Evolutionary conservation across 2,888 invertebrate genomes (phyloP).

Genomic region (Eristalis arbustorum): DNA sequence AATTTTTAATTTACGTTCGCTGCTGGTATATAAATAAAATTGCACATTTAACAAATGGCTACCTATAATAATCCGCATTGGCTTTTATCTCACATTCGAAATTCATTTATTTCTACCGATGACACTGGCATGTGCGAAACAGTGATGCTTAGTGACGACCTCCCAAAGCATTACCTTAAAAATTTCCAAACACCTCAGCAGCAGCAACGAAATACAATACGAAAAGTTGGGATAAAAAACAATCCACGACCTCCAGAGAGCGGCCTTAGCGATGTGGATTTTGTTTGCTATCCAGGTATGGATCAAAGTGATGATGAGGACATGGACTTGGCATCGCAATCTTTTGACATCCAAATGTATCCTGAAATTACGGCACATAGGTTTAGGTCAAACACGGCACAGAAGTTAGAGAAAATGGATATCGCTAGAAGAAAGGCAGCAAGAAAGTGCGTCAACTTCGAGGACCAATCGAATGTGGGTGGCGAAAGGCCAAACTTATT

Average conservation of each 20-base stretch:
- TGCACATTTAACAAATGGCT: slow-evolving; percentile 85
- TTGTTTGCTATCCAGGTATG: slow-evolving; percentile 88
- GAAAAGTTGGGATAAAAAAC: slow-evolving; percentile 42
- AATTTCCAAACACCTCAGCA: slow-evolving; percentile 78
- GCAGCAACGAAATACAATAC: slow-evolving; percentile 45
- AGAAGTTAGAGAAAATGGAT: slow-evolving; percentile 93
- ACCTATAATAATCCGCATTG: slow-evolving; percentile 96
- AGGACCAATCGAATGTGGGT: slow-evolving; percentile 72
- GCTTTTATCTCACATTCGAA: slow-evolving; percentile 94
- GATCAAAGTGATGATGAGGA: slow-evolving; percentile 91
- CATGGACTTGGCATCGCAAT: slow-evolving; percentile 84
- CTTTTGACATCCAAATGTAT: slow-evolving; percentile 89
- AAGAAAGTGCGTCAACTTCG: slow-evolving; percentile 82
- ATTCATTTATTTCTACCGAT: slow-evolving; percentile 97
- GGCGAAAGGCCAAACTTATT: slow-evolving; percentile 75
- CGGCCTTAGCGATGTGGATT: slow-evolving; percentile 78
- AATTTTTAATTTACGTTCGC: slow-evolving; percentile 1
- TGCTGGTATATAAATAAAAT: slow-evolving; percentile 17
- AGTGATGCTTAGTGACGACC: slow-evolving; percentile 92
- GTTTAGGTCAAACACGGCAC: slow-evolving; percentile 92
- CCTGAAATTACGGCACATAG: slow-evolving; percentile 84
- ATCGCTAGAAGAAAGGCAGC: slow-evolving; percentile 90
- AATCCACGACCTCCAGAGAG: slow-evolving; percentile 73
- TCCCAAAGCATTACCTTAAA: slow-evolving; percentile 84
- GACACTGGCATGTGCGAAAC: slow-evolving; percentile 97